Evolutionary conservation across 2,113 vertebrate species (phyloP), one percentile per base, ranked within the genome.

Genomic region (Platysteira castanea): DNA sequence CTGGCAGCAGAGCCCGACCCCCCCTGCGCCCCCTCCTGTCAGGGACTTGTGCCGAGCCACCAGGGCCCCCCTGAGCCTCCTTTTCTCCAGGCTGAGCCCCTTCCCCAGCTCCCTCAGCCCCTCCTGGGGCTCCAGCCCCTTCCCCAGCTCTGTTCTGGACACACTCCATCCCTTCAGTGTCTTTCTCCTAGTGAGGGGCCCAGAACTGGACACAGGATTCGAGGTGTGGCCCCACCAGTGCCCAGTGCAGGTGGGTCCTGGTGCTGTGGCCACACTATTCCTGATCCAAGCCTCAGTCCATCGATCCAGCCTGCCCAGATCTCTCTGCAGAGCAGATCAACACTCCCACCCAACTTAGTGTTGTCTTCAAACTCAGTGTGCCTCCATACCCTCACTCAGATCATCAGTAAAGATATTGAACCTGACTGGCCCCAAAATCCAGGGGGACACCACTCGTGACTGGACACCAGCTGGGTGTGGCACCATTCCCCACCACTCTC

Each of bases 331-430:
- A 87, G 33, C 23, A 78, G 5, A 39, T 24, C 64, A 11, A 41
- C 24, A 11, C 6, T 63, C 30, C 30, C 23, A 39, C 56, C 18
- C 64, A 53, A 1, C 4, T 16, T 13, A 0, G 5, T 14, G 41
- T 10, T 21, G n/a, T 35, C 24, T 63, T 30, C 4, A 1, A 35
- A 49, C 9, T n/a, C 47, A 17, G 41, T 6, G n/a, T 64, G 49
- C 30, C 57, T 56, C 56, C 1, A 31, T 22, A 20, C 20, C 57
- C n/a, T 41, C 75, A 35, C 16, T 35, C 49, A 49, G 16, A 18
- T 31, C 67, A 22, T 35, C 57, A 42, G 1, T 31, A 31, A 33
- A 59, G 53, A 19, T 8, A 19, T 1, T n/a, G 39, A 65, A 15
- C 46, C 54, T 70, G 79, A 30, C 13, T 3, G 0, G 28, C 23